A percentile compares a stretch with the other conserved stretches of the same genome.
Evolutionary conservation across 2,797 vertebrate genomes (phyloP).

Genomic region (Anabacerthia variegaticeps): DNA sequence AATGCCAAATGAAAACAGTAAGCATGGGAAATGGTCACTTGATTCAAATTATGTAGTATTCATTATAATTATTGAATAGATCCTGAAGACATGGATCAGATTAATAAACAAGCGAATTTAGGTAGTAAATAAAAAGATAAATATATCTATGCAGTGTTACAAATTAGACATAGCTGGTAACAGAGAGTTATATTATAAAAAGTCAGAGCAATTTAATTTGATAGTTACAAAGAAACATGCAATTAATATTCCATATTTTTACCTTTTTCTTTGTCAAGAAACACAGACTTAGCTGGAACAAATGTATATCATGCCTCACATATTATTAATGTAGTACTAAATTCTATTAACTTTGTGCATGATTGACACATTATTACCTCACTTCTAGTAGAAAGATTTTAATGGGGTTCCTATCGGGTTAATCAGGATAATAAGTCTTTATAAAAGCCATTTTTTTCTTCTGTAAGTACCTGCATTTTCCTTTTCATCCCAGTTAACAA

Average conservation of each 20-base stretch:
- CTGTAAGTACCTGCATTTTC: not conserved
- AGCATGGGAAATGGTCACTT: not conserved
- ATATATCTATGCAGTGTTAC: not conserved
- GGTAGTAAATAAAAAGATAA: not conserved
- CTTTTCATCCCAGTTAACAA: not conserved
- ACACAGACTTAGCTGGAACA: not conserved
- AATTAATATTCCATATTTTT: not conserved
- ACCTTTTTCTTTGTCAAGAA: not conserved
- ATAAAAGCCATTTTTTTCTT: not conserved
- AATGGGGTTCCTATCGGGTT: not conserved
- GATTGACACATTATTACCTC: constrained; percentile 2
- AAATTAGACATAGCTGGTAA: not conserved
- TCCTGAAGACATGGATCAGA: not conserved
- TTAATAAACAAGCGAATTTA: not conserved
- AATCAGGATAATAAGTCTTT: constrained; percentile 12
- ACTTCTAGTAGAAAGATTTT: not conserved
- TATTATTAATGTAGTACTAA: not conserved
- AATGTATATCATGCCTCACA: not conserved
- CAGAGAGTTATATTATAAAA: not conserved
- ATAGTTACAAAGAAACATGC: not conserved
- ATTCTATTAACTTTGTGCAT: not conserved
- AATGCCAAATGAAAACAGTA: not conserved
- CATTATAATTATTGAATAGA: not conserved
- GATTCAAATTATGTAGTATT: not conserved
- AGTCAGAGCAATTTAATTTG: not conserved